Conservation (phyloP, 2,797 vertebrate genomes). For the Scolopax bukidnonensis region DNA sequence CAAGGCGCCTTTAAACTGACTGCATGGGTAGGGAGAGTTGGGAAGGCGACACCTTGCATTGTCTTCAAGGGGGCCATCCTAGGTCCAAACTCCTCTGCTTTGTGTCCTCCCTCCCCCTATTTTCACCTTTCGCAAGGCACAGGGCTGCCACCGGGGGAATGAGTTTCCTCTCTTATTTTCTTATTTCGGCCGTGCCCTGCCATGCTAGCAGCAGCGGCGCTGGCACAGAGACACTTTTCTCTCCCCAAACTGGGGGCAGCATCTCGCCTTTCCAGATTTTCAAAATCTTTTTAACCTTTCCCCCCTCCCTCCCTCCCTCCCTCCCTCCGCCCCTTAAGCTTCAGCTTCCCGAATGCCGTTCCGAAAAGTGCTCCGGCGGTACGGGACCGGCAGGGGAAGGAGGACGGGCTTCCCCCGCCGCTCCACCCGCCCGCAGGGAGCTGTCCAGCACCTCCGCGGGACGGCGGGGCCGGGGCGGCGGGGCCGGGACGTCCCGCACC, state of each 20-base stretch:
- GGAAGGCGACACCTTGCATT: neutral
- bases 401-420: neutral
- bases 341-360: neutral
- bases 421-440: conserved; percentile 25
- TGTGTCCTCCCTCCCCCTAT: no score
- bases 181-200: rapidly evolving
- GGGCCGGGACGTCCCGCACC: neutral
- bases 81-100: neutral
- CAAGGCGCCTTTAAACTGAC: neutral
- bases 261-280: neutral
- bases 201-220: rapidly evolving
- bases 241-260: neutral
- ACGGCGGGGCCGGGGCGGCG: neutral
- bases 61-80: neutral
- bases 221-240: neutral
- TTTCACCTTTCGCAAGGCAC: neutral
- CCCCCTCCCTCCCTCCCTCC: no score
- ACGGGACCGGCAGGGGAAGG: neutral
- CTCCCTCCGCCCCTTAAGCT: neutral
- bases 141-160: neutral
- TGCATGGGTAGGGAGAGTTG: neutral
- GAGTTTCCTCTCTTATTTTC: neutral
- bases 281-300: rapidly evolving
- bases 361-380: neutral
- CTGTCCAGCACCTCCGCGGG: conserved; percentile 70